Percentiles rank a stretch among this genome's conserved stretches.
These are phyloP conservation scores for Drosophila sp. DNA, from an alignment of 1,140 invertebrate species.

Conservation along the genomic window DNA sequence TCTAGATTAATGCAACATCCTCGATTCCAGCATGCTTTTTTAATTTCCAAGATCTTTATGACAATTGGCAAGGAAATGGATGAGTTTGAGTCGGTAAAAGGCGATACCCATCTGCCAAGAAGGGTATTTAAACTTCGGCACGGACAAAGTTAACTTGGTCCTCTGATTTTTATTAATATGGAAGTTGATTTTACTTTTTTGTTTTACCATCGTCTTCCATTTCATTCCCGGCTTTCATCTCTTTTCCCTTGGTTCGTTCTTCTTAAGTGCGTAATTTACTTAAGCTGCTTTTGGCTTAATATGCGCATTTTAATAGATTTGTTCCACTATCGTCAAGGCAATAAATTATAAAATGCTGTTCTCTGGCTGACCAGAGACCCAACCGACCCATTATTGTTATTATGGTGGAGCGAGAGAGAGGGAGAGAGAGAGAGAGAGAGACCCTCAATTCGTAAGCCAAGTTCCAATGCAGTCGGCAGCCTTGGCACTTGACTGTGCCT, in stretches of 20 bases:
- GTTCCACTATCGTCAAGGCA: conserved; percentile 81
- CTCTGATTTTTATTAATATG: conserved; percentile 2
- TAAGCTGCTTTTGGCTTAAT: conserved; percentile 80
- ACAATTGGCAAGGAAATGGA: no score
- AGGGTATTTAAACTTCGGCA: no score
- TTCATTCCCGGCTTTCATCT: conserved; percentile 20
- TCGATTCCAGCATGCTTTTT: no score
- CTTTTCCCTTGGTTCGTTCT: conserved; percentile 13
- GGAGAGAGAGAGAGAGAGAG: neutral
- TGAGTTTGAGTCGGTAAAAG: no score
- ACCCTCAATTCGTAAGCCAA: conserved; percentile 11
- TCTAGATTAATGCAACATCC: no score
- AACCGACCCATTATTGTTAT: conserved; percentile 14
- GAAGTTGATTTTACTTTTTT: neutral
- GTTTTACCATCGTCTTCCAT: conserved; percentile 21
- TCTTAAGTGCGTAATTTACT: conserved; percentile 78
- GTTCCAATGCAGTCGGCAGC: conserved; percentile 14
- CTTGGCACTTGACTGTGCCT: conserved; percentile 20
- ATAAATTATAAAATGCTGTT: conserved; percentile 77
- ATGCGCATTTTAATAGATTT: conserved; percentile 82
- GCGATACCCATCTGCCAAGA: no score
- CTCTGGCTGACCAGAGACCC: conserved; percentile 28
- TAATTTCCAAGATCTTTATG: no score
- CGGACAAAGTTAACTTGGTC: no score
- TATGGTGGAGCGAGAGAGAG: neutral